phyloP scores from a whole-genome alignment of 2,113 vertebrate genomes.

The Peromyscus maniculatus region DNA sequence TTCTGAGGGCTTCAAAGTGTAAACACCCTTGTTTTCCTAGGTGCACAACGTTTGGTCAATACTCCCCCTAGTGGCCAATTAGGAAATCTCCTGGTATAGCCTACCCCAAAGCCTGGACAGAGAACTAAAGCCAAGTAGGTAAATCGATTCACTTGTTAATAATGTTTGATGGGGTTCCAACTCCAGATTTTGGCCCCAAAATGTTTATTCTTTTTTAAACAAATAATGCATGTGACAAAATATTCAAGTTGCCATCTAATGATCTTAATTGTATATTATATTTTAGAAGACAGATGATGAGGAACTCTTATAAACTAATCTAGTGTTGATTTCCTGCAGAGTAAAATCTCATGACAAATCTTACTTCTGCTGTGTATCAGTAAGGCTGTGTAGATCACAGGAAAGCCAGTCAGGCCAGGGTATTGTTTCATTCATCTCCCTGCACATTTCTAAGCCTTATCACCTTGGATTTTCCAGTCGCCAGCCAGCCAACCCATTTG shows the following conservation, averaged over 20 bases:
- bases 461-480: slow-evolving; percentile 13
- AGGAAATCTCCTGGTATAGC: slow-evolving; percentile 14
- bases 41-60: slow-evolving; percentile 62
- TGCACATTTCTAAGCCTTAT: neutral
- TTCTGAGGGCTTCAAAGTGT: neutral
- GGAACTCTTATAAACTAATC: neutral
- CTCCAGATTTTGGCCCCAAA: neutral
- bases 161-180: neutral
- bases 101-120: neutral
- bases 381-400: neutral
- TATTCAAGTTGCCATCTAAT: neutral
- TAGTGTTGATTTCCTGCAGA: neutral
- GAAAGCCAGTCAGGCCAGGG: neutral
- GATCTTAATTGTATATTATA: neutral
- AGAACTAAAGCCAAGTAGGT: neutral
- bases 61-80: slow-evolving; percentile 70
- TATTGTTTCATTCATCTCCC: neutral
- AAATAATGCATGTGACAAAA: neutral
- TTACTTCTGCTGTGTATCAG: neutral
- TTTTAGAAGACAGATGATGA: slow-evolving; percentile 12
- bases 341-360: neutral
- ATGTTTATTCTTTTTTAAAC: neutral
- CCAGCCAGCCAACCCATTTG: slow-evolving; percentile 6
- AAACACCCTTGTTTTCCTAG: neutral
- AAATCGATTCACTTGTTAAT: neutral